Evolutionary conservation across 2,797 vertebrate species (phyloP).

Genomic region (Gephyroberyx darwinii): DNA sequence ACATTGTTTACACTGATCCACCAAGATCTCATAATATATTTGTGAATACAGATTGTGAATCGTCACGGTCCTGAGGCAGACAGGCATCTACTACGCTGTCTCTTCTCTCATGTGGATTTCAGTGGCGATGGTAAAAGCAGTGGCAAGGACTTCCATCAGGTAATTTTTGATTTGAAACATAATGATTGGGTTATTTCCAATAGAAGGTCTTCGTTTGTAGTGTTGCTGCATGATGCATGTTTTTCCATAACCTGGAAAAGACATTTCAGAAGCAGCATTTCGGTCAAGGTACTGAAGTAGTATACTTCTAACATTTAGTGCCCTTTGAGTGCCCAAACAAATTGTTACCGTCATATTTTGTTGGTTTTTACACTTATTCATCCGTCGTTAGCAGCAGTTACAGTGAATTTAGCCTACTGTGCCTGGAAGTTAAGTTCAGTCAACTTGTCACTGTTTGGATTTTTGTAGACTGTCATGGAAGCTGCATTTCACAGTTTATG

Average conservation of each 20-base stretch:
- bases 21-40: not conserved
- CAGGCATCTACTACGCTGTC: constrained; percentile 99
- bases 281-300: too few species aligned
- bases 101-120: constrained; percentile 99
- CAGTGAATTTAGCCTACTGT: too few species aligned
- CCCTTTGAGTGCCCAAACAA: too few species aligned
- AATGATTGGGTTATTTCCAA: not conserved
- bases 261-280: not conserved
- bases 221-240: not conserved
- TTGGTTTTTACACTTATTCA: too few species aligned
- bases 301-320: too few species aligned
- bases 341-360: too few species aligned
- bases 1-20: not conserved
- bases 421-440: too few species aligned
- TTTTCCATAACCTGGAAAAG: not conserved
- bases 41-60: constrained; percentile 91
- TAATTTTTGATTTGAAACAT: constrained; percentile 73
- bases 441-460: too few species aligned
- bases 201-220: not conserved
- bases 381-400: too few species aligned
- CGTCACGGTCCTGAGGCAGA: constrained; percentile 99
- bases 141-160: constrained; percentile 99
- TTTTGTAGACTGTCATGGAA: too few species aligned
- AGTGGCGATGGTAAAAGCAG: constrained; percentile 99
- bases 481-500: too few species aligned